Evolutionary conservation across 2,888 invertebrate species (phyloP).

Genomic region (Agonopterix subpropinquella): DNA sequence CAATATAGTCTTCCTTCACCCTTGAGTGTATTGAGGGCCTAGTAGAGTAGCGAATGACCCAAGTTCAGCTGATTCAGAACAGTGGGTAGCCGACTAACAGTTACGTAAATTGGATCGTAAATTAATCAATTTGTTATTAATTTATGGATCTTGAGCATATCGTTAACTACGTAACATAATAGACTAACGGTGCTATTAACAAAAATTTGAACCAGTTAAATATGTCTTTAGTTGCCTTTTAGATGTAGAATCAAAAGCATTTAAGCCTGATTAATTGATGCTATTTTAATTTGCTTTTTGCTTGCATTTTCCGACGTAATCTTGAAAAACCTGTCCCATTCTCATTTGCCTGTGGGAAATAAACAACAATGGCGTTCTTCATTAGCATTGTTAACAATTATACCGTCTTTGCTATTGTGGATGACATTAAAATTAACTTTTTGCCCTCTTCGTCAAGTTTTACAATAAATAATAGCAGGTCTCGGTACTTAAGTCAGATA

Average conservation of each 20-base stretch:
- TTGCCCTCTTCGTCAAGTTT: conserved; percentile 9
- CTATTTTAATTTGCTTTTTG: neutral
- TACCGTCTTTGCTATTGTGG: conserved; percentile 33
- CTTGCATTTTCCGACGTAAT: neutral
- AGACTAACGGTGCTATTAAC: neutral
- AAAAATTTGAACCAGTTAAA: too few relatives aligned
- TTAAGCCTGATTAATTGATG: too few relatives aligned
- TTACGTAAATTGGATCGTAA: neutral
- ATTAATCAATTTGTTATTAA: conserved; percentile 1
- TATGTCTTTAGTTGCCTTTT: too few relatives aligned
- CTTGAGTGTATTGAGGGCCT: too few relatives aligned
- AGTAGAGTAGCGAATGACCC: too few relatives aligned
- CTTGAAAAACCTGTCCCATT: conserved; percentile 20
- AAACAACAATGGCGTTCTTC: conserved; percentile 37
- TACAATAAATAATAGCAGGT: too few relatives aligned
- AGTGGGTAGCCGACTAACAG: neutral
- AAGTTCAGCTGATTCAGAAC: too few relatives aligned
- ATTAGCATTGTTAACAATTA: conserved; percentile 30
- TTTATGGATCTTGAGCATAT: conserved; percentile 14
- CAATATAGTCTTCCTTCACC: too few relatives aligned
- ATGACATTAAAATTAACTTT: conserved; percentile 37
- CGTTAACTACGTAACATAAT: too few relatives aligned
- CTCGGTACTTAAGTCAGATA: too few relatives aligned
- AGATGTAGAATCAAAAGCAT: too few relatives aligned
- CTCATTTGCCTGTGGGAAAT: conserved; percentile 37